Conservation (phyloP, 2,888 invertebrate genomes). For the Heterodera filipjevi region DNA sequence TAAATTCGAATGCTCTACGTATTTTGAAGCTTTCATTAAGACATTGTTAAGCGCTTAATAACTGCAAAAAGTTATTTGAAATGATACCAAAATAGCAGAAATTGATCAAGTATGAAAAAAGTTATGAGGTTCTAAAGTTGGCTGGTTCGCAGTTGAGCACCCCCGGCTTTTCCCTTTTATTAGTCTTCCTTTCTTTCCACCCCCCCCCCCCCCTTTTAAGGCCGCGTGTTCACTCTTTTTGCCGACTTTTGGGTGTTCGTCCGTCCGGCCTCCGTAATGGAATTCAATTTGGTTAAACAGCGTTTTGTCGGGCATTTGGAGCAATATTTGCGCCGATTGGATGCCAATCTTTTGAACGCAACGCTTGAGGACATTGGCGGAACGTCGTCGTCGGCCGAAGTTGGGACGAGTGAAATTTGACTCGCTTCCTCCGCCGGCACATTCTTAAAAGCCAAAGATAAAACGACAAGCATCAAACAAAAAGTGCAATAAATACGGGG, state of each 20-base stretch:
- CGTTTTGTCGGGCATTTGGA: slow-evolving; percentile 71
- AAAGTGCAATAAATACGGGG: not conserved
- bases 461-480: too few relatives aligned
- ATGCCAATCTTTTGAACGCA: slow-evolving; percentile 36
- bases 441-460: not conserved
- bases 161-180: not conserved
- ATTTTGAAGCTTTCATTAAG: too few relatives aligned
- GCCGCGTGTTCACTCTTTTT: slow-evolving; percentile 87
- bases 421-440: too few relatives aligned
- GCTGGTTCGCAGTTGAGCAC: too few relatives aligned
- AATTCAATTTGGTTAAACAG: slow-evolving; percentile 84
- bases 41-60: too few relatives aligned
- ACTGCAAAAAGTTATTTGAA: too few relatives aligned
- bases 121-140: too few relatives aligned
- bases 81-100: too few relatives aligned
- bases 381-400: not conserved
- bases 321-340: slow-evolving; percentile 28
- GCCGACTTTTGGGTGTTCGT: slow-evolving; percentile 90
- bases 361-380: slow-evolving; percentile 15
- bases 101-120: too few relatives aligned
- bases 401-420: not conserved
- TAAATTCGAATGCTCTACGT: too few relatives aligned
- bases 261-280: slow-evolving; percentile 91
- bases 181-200: not conserved
- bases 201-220: slow-evolving; percentile 58